Evolutionary conservation across 2,888 invertebrate species (phyloP).

Genomic region (Paralinhomoeus sp.): DNA sequence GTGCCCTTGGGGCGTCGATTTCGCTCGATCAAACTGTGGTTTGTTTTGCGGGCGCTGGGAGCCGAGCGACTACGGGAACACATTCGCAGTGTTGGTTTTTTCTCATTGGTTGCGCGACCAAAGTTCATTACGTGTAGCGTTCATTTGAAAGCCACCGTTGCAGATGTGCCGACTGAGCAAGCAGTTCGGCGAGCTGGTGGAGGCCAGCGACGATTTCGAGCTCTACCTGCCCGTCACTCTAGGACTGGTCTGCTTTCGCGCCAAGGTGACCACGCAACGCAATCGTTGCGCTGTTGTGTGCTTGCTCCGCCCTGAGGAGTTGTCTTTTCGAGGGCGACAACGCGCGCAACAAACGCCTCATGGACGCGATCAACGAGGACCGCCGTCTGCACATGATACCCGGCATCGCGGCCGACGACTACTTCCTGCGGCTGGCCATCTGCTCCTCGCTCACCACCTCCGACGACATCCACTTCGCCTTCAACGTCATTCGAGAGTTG

Average conservation of each 20-base stretch:
- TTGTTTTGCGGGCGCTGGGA: conserved; percentile 74
- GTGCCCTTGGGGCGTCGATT: conserved; percentile 70
- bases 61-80: conserved; percentile 71
- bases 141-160: too few species aligned
- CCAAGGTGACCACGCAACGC: conserved; percentile 39
- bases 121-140: too few species aligned
- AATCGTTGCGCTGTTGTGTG: too few species aligned
- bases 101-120: too few species aligned
- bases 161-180: conserved; percentile 42
- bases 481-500: conserved; percentile 29
- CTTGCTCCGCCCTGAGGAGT: too few species aligned
- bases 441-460: conserved; percentile 27
- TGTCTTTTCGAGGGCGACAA: conserved; percentile 24
- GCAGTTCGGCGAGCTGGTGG: conserved; percentile 48
- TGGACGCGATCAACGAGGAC: conserved; percentile 29
- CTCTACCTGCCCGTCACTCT: conserved; percentile 60
- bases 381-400: conserved; percentile 32
- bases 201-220: conserved; percentile 51
- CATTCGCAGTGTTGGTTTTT: conserved; percentile 42
- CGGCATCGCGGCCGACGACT: conserved; percentile 25
- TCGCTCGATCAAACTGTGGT: conserved; percentile 86
- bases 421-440: conserved; percentile 30
- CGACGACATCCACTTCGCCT: conserved; percentile 27
- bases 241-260: conserved; percentile 70
- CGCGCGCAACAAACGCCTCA: conserved; percentile 25